Percentiles rank a stretch among this genome's conserved stretches.
These are phyloP conservation scores for Centrocercus urophasianus DNA, from an alignment of 2,113 vertebrate genomes.

Conservation along the genomic window DNA sequence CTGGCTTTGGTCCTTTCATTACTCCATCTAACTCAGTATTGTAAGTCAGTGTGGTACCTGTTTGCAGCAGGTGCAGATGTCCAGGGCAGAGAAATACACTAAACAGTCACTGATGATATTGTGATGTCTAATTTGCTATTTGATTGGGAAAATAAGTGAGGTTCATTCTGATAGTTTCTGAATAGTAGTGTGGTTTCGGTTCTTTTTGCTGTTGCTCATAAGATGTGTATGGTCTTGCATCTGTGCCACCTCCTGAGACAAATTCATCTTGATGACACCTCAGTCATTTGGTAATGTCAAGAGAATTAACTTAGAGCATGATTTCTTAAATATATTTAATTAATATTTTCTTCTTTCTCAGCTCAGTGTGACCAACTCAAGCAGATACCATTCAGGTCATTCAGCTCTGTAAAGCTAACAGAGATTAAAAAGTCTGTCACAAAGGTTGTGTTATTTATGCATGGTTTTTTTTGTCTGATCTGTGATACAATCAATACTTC, in stretches of 20 bases:
- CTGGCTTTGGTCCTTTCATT: slow-evolving; percentile 14
- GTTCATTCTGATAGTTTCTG: neutral
- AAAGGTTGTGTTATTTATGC: neutral
- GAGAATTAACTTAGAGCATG: neutral
- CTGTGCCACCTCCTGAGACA: neutral
- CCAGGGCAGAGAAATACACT: neutral
- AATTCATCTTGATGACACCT: neutral
- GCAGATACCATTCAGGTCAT: neutral
- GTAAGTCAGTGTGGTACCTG: neutral
- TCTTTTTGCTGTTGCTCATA: neutral
- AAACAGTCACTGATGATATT: neutral
- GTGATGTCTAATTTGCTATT: neutral
- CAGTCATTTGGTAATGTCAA: neutral
- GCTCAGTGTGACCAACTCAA: neutral
- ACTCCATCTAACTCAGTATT: neutral
- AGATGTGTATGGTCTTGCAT: fast-evolving
- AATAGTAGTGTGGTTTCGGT: neutral
- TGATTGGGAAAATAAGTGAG: neutral
- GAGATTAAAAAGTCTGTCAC: slow-evolving; percentile 10
- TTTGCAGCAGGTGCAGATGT: neutral
- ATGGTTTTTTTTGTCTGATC: neutral
- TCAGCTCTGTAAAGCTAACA: neutral
- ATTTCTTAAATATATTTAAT: neutral
- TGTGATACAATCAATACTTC: neutral
- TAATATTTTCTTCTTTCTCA: neutral